Base-by-base conservation (phyloP, 2,888 invertebrate species). In the Drosophila flavopinicola region DNA sequence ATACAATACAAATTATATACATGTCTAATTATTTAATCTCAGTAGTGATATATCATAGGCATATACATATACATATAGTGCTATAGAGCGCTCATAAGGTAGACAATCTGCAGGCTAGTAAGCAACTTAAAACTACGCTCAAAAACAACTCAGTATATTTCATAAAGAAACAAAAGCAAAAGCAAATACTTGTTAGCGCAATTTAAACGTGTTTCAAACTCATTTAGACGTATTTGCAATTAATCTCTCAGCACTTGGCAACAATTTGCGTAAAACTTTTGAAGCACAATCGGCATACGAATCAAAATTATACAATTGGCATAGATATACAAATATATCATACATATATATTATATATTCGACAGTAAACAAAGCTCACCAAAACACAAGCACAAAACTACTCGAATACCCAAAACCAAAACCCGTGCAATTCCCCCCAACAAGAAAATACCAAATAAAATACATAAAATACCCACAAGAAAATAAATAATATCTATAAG, bases 201-300 rank as follows among this genome's bases (percentile, higher is more conserved):
- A 54, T 67, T 54, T 47, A 32, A 66, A 53, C 37, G 24, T 57
- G 44, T 66, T 57, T 66, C 33, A 32, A 35, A 69, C 29, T 39
- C 29, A 56, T 35, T 25, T 39, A 39, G 24, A 10, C 6, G 15
- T 27, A 48, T 25, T 63, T 54, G 35, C 25, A 54, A 32, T n/a
- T n/a, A n/a, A 20, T 20, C 20, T 45, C 23, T 42, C 39, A 44
- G 30, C 44, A 47, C 45, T 48, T 66, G 37, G 78, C 78, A 82
- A 83, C 87, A 85, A 83, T 87, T 83, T 82, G 85, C 85, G 47
- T 87, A 73, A 87, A 69, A 66, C 85, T 78, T 87, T 49, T 29
- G 13, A 59, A 59, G 63, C 67, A 75, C 68, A 74, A 82, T 78
- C 73, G 77, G 80, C 82, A 77, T 68, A 53, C 29, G 48, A 69